Evolutionary conservation across 2,888 invertebrate genomes (phyloP).

Genomic region (Trissoscelio sp.): DNA sequence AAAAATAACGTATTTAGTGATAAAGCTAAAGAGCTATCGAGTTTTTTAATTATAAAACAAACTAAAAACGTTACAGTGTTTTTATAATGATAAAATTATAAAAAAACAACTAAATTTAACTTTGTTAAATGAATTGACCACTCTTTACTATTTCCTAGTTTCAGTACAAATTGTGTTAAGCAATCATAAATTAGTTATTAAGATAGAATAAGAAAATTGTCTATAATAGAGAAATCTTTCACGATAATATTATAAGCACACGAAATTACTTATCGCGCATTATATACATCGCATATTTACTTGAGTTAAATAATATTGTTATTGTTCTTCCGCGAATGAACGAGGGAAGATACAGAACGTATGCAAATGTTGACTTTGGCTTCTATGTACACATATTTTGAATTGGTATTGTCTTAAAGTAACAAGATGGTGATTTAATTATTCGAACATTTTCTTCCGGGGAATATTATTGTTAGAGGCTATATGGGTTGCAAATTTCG

Average conservation of each 20-base stretch:
- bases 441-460: constrained; percentile 1
- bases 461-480: not conserved
- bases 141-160: no score
- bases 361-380: constrained; percentile 18
- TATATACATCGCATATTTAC: not conserved
- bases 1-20: no score
- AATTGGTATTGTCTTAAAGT: constrained; percentile 18
- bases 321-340: not conserved
- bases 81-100: no score
- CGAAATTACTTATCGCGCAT: not conserved
- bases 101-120: no score
- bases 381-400: constrained; percentile 13
- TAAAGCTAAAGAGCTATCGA: no score
- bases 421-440: constrained; percentile 26
- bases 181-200: no score
- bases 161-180: no score
- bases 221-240: not conserved
- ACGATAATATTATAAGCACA: not conserved
- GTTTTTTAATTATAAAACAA: no score
- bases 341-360: not conserved
- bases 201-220: no score
- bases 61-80: no score
- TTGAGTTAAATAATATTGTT: constrained; percentile 12
- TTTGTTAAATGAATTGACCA: no score
- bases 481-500: constrained; percentile 1